Evolutionary conservation across 1,140 invertebrate genomes (phyloP), one percentile per base, ranked within the genome.

Genomic region (Adelges cooleyi): DNA sequence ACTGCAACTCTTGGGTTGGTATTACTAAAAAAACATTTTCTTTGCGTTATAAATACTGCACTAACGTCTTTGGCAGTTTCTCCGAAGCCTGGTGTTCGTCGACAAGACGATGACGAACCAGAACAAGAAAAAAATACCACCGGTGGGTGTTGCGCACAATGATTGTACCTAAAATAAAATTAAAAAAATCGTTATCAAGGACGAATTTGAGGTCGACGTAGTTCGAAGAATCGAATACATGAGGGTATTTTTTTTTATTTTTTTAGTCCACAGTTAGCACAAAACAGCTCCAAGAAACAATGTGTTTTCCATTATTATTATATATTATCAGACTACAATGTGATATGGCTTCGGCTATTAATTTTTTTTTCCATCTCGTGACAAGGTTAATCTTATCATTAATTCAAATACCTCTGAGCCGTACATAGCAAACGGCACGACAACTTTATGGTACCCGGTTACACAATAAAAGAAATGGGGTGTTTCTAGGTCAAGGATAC

Each of bases 161-260:
- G 18, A 25, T 40, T n/a, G 33, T 46, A 11, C 13, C 2, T 48
- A 4, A n/a, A 48, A 62, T 22, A n/a, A 27, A 56, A 27, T 25
- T 42, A 40, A 20, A 22, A 54, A 54, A 11, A 25, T 27, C 11
- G 18, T 6, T 42, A n/a, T 33, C 56, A 62, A 62, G 56, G 56
- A 62, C 56, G 42, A 46, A 48, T 62, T 48, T 48, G 56, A 62
- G 56, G 56, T 62, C 56, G 56, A 22, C 38, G 56, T 29, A 62
- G 56, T 62, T 27, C 6, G 18, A 62, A 48, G 56, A 62, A 62
- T 62, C 42, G 10, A 9, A 40, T 54, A 8, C n/a, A n/a, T 15
- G 22, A 46, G 56, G 42, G 42, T 33, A 48, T 46, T 48, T 56
- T 33, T 62, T 62, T 62, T 17, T 56, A 4, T n/a, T 11, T 13